These are phyloP conservation scores for Bos indicus DNA, from an alignment of 2,113 vertebrate species.

Conservation along the genomic window DNA sequence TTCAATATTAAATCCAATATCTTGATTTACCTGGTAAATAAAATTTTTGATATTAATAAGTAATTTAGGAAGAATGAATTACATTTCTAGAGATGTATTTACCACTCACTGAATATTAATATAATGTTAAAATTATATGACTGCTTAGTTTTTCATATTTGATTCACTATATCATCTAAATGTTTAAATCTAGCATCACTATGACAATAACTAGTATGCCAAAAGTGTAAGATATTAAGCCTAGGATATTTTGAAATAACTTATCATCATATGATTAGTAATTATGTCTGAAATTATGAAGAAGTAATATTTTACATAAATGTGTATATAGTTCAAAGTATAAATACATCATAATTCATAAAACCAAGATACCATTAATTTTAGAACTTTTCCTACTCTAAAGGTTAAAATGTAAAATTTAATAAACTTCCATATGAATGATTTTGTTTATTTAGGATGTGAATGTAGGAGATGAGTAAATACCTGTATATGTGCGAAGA, in stretches of 20 bases:
- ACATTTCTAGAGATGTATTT: neutral
- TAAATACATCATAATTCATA: neutral
- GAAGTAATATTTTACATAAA: neutral
- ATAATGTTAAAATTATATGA: neutral
- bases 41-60: neutral
- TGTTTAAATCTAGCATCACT: neutral
- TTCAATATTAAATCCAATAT: neutral
- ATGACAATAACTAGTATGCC: neutral
- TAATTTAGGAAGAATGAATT: neutral
- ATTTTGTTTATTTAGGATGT: neutral
- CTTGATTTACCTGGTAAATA: neutral
- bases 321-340: neutral
- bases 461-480: neutral
- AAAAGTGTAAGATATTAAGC: neutral
- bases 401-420: neutral
- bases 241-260: neutral
- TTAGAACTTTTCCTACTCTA: neutral
- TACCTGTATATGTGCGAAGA: neutral
- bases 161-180: neutral
- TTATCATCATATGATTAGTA: neutral
- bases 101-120: neutral
- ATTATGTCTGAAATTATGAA: neutral
- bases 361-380: neutral
- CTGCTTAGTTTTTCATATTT: neutral
- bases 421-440: neutral